A percentile compares a stretch with the other conserved stretches of the same genome.
phyloP scores from a whole-genome alignment of 1,140 invertebrate species.

The Drosophila arizonae region DNA sequence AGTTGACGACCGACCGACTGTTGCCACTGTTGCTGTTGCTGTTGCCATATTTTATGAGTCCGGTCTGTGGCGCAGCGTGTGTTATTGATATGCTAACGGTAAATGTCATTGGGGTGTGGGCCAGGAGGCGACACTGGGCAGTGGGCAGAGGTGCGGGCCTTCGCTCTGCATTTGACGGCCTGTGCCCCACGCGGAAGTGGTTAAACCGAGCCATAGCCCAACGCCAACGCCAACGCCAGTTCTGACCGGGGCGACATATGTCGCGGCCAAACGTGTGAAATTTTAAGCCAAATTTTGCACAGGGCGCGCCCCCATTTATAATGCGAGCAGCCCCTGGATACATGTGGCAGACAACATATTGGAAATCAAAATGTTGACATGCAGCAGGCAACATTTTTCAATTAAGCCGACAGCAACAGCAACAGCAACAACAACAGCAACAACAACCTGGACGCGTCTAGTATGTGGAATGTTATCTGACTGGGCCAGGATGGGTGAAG shows the following conservation, averaged over 20 bases:
- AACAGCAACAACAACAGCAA: conserved; percentile 2
- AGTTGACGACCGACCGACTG: conserved; percentile 47
- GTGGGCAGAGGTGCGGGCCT: not conserved
- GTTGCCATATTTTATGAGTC: conserved; percentile 77
- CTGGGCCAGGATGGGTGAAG: not conserved
- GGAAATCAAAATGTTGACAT: conserved; percentile 80
- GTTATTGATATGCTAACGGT: conserved; percentile 82
- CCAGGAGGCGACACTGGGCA: too few species aligned
- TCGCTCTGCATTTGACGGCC: conserved; percentile 64
- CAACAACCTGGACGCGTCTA: conserved; percentile 9
- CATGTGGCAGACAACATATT: conserved; percentile 62
- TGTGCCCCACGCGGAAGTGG: conserved; percentile 66
- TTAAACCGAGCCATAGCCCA: conserved; percentile 41
- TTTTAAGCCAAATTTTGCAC: conserved; percentile 64
- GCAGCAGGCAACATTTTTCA: conserved; percentile 71
- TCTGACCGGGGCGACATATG: conserved; percentile 53
- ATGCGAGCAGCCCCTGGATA: conserved; percentile 21
- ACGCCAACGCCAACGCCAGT: not conserved
- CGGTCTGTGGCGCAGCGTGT: conserved; percentile 55
- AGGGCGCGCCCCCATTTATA: conserved; percentile 53
- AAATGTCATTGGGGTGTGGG: conserved; percentile 51
- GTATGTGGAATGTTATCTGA: conserved; percentile 23
- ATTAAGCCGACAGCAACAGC: conserved; percentile 61
- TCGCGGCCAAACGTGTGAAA: conserved; percentile 74
- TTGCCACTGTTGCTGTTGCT: conserved; percentile 52